phyloP scores from a whole-genome alignment of 2,113 vertebrate species.

The Meles meles region DNA sequence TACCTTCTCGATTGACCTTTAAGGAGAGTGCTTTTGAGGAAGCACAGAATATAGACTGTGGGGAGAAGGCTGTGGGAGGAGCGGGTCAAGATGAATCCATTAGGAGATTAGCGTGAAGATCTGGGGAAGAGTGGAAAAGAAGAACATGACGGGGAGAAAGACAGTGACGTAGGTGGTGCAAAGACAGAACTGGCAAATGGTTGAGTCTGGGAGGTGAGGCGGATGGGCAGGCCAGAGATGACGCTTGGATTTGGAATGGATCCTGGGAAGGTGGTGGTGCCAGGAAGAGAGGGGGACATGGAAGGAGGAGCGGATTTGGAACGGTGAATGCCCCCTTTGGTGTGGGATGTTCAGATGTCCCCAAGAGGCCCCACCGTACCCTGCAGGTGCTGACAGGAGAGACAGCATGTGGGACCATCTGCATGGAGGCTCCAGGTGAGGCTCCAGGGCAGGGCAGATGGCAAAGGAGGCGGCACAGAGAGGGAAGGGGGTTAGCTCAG shows the following conservation, averaged over 20 bases:
- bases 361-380: neutral
- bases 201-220: neutral
- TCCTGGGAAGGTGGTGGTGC: neutral
- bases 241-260: neutral
- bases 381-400: neutral
- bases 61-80: neutral
- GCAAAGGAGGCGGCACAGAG: neutral
- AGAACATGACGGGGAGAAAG: too few species aligned
- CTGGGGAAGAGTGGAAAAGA: neutral
- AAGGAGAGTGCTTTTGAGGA: neutral
- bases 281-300: neutral
- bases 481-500: too few species aligned
- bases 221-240: fast-evolving
- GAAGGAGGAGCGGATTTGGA: neutral
- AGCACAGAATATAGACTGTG: neutral
- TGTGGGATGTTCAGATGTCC: neutral
- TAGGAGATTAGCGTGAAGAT: neutral
- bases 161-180: fast-evolving
- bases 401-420: neutral
- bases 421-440: neutral
- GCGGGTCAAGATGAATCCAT: neutral
- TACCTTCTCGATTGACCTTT: neutral
- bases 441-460: too few species aligned
- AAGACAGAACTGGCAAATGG: neutral
- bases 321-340: neutral